Percentiles rank a stretch among this genome's conserved stretches.
Conservation (phyloP, 2,113 vertebrate genomes). For the Hirundichthys speculiger region DNA sequence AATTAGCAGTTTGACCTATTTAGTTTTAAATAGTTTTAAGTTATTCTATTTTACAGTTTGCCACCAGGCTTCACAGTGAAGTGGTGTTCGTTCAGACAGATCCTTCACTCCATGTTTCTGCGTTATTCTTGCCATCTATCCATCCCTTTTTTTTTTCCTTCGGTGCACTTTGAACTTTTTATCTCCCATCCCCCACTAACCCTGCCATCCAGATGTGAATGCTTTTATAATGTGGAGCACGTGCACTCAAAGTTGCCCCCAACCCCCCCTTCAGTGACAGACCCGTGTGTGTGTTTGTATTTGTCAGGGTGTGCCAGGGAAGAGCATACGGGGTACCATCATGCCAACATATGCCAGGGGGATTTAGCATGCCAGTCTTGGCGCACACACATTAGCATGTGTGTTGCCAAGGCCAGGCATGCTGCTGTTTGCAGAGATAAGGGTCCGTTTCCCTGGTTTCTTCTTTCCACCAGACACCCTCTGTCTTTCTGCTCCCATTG, state of each 20-base stretch:
- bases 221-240: slow-evolving; percentile 80
- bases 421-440: slow-evolving; percentile 79
- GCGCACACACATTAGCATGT: slow-evolving; percentile 36
- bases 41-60: slow-evolving; percentile 8
- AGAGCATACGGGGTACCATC: slow-evolving; percentile 74
- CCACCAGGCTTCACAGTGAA: background rate
- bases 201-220: slow-evolving; percentile 80
- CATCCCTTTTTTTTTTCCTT: slow-evolving; percentile 33
- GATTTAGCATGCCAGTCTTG: slow-evolving; percentile 76
- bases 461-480: slow-evolving; percentile 64
- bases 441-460: slow-evolving; percentile 62
- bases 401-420: slow-evolving; percentile 65
- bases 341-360: slow-evolving; percentile 79
- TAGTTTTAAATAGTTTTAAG: slow-evolving; percentile 7
- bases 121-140: slow-evolving; percentile 53
- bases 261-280: slow-evolving; percentile 58
- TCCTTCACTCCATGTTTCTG: slow-evolving; percentile 14
- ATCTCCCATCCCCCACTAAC: slow-evolving; percentile 61
- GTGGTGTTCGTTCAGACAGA: slow-evolving; percentile 16
- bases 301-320: slow-evolving; percentile 58
- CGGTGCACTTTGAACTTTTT: slow-evolving; percentile 54
- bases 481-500: slow-evolving; percentile 65
- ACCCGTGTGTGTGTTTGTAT: slow-evolving; percentile 33
- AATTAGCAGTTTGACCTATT: slow-evolving; percentile 46
- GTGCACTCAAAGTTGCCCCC: slow-evolving; percentile 72